Conservation (phyloP, 2,113 vertebrate genomes). For the Pithys albifrons region DNA sequence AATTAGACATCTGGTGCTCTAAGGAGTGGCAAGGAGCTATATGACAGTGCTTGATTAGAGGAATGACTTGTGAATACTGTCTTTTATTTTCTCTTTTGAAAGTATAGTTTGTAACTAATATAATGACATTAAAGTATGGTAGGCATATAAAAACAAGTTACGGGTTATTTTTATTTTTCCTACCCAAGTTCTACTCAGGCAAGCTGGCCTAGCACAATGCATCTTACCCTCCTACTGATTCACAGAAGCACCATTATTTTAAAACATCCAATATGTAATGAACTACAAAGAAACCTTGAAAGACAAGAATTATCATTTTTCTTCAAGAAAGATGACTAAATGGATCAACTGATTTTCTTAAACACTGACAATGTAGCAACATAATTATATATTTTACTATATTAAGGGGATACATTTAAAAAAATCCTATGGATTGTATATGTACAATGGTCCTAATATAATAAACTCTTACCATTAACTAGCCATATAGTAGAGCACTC, state of each 20-base stretch:
- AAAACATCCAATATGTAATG: neutral
- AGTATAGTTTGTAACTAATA: neutral
- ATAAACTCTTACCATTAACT: neutral
- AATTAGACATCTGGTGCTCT: neutral
- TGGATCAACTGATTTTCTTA: neutral
- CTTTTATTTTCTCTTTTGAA: neutral
- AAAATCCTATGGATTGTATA: neutral
- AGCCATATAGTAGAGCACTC: neutral
- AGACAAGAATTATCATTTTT: neutral
- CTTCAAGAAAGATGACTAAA: neutral
- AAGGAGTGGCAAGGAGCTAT: neutral
- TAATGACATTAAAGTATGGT: neutral
- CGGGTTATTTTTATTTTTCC: neutral
- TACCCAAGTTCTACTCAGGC: neutral
- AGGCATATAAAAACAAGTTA: neutral
- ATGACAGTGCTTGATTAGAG: neutral
- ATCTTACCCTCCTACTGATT: neutral
- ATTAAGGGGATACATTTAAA: neutral
- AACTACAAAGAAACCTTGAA: neutral
- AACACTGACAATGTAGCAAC: neutral
- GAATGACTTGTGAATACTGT: neutral
- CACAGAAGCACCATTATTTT: neutral
- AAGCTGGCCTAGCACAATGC: neutral
- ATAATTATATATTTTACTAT: neutral
- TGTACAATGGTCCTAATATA: neutral